A percentile compares a stretch with the other conserved stretches of the same genome.
Conservation (phyloP, 2,113 vertebrate genomes). For the Xiphorhynchus elegans region DNA sequence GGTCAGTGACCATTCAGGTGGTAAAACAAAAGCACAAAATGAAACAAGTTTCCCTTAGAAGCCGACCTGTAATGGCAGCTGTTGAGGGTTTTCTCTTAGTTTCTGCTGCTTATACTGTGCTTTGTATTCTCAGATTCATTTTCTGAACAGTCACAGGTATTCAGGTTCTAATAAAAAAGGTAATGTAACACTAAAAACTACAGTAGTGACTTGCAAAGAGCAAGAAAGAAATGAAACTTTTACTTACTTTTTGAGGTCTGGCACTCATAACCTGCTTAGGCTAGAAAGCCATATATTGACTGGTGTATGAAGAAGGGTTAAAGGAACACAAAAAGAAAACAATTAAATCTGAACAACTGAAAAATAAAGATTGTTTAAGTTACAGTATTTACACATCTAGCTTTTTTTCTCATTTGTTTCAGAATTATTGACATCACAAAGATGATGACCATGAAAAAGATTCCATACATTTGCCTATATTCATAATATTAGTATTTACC, state of each 20-base stretch:
- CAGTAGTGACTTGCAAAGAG: background rate
- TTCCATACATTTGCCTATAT: background rate
- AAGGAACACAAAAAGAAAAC: background rate
- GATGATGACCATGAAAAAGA: background rate
- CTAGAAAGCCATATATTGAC: background rate
- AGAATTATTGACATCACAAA: background rate
- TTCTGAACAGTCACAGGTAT: background rate
- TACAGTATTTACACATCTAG: background rate
- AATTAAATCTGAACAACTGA: background rate
- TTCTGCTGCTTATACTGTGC: background rate
- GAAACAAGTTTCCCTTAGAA: background rate
- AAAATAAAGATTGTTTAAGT: background rate
- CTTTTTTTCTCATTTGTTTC: background rate
- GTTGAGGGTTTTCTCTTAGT: background rate
- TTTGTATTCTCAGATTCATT: background rate
- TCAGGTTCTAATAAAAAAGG: background rate
- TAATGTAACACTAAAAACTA: background rate
- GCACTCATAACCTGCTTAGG: background rate
- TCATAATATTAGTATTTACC: background rate
- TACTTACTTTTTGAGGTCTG: background rate
- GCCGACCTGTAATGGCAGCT: background rate
- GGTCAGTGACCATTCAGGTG: constrained; percentile 73
- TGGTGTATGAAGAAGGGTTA: background rate
- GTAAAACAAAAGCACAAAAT: background rate
- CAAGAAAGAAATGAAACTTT: background rate